phyloP scores from a whole-genome alignment of 1,140 invertebrate genomes.

The Ephestia elutella region DNA sequence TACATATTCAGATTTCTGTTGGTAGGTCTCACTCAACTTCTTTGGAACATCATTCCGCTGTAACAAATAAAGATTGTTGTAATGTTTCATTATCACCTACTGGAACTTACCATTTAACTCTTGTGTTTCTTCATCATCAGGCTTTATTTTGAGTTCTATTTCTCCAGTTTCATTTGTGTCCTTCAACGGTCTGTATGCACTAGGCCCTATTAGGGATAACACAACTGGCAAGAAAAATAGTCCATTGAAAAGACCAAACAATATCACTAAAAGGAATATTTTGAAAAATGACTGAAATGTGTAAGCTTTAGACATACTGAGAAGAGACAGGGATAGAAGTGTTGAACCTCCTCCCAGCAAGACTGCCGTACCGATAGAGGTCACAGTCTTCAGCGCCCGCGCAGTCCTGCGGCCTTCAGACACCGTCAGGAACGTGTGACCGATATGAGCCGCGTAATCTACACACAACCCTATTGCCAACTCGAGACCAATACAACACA shows the following conservation, averaged over 20 bases:
- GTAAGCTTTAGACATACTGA: conserved; percentile 84
- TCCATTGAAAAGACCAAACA: conserved; percentile 86
- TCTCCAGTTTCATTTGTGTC: conserved; percentile 35
- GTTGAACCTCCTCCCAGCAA: conserved; percentile 87
- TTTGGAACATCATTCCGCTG: too few species aligned
- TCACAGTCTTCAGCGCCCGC: conserved; percentile 81
- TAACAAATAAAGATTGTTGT: too few species aligned
- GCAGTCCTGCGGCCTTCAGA: conserved; percentile 74
- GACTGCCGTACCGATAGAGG: conserved; percentile 86
- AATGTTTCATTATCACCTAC: conserved; percentile 24
- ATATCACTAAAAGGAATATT: conserved; percentile 84
- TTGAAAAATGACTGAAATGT: conserved; percentile 88
- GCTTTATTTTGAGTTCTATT: conserved; percentile 46
- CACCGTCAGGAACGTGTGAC: conserved; percentile 84
- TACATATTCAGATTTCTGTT: too few species aligned
- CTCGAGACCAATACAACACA: conserved; percentile 88
- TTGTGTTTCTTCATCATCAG: background rate
- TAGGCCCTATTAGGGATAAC: conserved; percentile 82
- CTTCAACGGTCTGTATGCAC: conserved; percentile 52
- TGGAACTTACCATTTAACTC: background rate
- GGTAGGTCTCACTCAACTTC: too few species aligned
- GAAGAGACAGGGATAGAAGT: conserved; percentile 83
- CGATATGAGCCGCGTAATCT: conserved; percentile 92
- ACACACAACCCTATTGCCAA: conserved; percentile 91
- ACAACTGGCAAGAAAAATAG: conserved; percentile 84